Percentiles rank a stretch among this genome's conserved stretches.
Evolutionary conservation across 2,797 vertebrate species (phyloP).

Genomic region (Eleutherodactylus coqui): DNA sequence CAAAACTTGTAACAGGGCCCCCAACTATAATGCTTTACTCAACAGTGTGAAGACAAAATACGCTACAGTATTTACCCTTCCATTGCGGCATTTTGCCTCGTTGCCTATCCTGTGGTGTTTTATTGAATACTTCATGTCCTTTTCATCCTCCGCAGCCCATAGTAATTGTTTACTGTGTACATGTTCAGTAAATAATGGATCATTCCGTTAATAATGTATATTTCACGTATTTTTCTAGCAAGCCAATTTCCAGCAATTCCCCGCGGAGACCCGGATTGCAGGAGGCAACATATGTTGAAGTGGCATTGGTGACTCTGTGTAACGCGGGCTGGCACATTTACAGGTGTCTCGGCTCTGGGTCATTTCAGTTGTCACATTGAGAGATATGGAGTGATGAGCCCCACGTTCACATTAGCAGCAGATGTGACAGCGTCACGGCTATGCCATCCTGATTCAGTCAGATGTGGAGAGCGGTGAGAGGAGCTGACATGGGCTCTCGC

Average conservation of each 20-base stretch:
- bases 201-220: not conserved
- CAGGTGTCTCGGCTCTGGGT: conserved; percentile 48
- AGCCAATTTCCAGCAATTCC: not conserved
- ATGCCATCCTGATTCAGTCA: conserved; percentile 50
- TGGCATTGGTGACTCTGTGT: conserved; percentile 36
- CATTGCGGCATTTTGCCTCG: not conserved
- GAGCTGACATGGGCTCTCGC: conserved; percentile 35
- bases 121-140: not conserved
- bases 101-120: not conserved
- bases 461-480: conserved; percentile 7
- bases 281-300: conserved; percentile 19
- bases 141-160: too few relatives aligned
- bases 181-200: conserved; percentile 21
- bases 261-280: not conserved
- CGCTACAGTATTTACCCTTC: too few relatives aligned
- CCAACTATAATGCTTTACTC: too few relatives aligned
- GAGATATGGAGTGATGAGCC: conserved; percentile 39
- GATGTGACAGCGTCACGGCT: conserved; percentile 46
- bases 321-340: conserved; percentile 55
- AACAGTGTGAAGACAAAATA: not conserved
- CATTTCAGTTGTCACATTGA: conserved; percentile 43
- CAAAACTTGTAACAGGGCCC: too few relatives aligned
- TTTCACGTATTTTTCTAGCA: not conserved
- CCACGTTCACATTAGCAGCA: conserved; percentile 23
- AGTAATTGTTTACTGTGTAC: not conserved